Percentiles rank a stretch among this genome's conserved stretches.
Evolutionary conservation across 2,888 invertebrate genomes (phyloP).

Genomic region (Amiota mariae): DNA sequence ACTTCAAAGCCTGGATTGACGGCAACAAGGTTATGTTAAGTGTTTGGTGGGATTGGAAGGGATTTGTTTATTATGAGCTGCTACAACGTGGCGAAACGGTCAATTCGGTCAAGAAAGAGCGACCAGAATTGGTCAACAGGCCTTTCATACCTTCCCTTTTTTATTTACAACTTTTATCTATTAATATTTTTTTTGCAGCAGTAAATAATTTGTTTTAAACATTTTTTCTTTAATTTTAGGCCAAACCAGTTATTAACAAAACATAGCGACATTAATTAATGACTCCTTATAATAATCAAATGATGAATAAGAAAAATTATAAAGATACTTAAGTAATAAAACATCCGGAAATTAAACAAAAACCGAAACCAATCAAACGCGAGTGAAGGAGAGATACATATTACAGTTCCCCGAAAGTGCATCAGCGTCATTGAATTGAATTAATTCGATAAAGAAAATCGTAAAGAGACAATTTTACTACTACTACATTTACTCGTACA

Average conservation of each 20-base stretch:
- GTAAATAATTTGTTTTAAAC: constrained; percentile 73
- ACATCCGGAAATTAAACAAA: constrained; percentile 27
- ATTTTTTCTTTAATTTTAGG: constrained; percentile 74
- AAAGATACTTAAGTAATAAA: constrained; percentile 38
- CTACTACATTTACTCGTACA: background rate
- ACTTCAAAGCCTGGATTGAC: background rate
- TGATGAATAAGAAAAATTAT: constrained; percentile 47
- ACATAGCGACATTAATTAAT: constrained; percentile 63
- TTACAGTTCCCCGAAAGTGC: constrained; percentile 53
- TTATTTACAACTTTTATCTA: constrained; percentile 51
- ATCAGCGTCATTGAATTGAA: constrained; percentile 63
- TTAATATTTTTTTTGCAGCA: constrained; percentile 70
- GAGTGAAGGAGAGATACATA: constrained; percentile 63
- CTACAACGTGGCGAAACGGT: too few species aligned
- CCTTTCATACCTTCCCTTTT: constrained; percentile 59
- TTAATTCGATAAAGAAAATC: constrained; percentile 29
- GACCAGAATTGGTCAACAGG: too few species aligned
- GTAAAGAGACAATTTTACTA: background rate
- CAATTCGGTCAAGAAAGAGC: too few species aligned
- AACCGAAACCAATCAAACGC: constrained; percentile 49
- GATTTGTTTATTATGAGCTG: too few species aligned
- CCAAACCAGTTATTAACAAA: constrained; percentile 74
- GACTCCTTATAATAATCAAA: constrained; percentile 69
- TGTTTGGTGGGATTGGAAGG: constrained; percentile 1
- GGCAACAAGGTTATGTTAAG: background rate